Evolutionary conservation across 2,888 invertebrate genomes (phyloP), one percentile per base, ranked within the genome.

Genomic region (Melanophora roralis): DNA sequence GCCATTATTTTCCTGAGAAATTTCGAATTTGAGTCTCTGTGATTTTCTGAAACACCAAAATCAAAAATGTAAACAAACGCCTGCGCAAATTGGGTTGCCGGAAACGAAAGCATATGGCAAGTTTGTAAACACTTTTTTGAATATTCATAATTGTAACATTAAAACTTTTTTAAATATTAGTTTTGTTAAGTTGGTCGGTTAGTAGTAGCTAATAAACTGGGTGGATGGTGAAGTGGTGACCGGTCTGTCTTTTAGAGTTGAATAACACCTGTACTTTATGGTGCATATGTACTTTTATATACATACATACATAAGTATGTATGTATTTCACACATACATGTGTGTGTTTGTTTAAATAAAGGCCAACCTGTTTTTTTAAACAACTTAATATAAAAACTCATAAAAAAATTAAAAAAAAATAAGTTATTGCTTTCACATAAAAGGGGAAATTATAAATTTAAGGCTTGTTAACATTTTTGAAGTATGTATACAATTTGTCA

Each of bases 101-200:
- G 79, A 79, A 65, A 59, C 69, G 53, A 69, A 74, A 71, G 60
- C 79, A 79, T 79, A 53, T 60, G 67, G 51, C 27, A 12, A 34
- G 27, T 47, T 27, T 9, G 5, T 43, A 51, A 57, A 68, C n/a
- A 57, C 40, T 40, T 9, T 47, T 65, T 78, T 49, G 14, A 51
- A 21, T 71, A 72, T 78, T 60, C 36, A 67, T 67, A 72, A 47
- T 55, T 65, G 53, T 53, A n/a, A 43, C 34, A 69, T 57, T 57
- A 60, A 53, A 45, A 60, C 60, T 21, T 34, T 62, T 59, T 76
- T 1, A 12, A 14, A 6, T 3, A 5, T 14, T 51, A 34, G 9
- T 45, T 62, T 4, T 8, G 12, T 47, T 51, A 3, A 12, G 12
- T 12, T 40, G 40, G 51, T 40, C 12, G 60, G 27, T 43, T 67